Evolutionary conservation across 2,888 invertebrate species (phyloP), one percentile per base, ranked within the genome.

Genomic region (Drosophila emarginata): DNA sequence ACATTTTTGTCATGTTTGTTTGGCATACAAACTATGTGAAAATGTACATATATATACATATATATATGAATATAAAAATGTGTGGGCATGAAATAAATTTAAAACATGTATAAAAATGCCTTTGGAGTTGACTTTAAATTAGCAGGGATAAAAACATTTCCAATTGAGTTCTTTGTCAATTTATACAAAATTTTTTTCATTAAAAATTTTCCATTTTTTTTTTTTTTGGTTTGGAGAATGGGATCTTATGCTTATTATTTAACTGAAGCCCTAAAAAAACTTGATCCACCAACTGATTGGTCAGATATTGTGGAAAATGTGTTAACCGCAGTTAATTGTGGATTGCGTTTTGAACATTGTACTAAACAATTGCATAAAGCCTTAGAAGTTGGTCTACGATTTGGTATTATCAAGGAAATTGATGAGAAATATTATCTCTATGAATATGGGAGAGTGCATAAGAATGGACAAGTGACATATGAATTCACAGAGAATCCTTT

Each of bases 371-470:
- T 75, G 56, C 26, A n/a, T 0, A 62, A 72, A 28, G 75, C 78
- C 0, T 66, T 79, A 15, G 23, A 65, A n/a, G 59, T 68, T 2
- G 80, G 72, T n/a, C 53, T 71, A 2, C 64, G 70, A 2, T 61
- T 69, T 40, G 71, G 75, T 1, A 75, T 72, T 18, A 72, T 75
- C 54, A 56, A 66, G n/a, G 51, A 71, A 52, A 23, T 61, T 3
- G 7, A 61, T 37, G 54, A 52, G 18, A 79, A 69, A 64, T 82
- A 79, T 53, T 82, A 72, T 68, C 23, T 82, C 12, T 56, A 74
- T 53, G 80, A 79, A 60, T 79, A 77, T 53, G 77, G 45, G 0
- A 9, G 53, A 9, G 9, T 76, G 0, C 21, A 39, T 26, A 2
- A 39, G 4, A 28, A 45, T 5, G 67, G 61, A 14, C 11, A 60